Base-by-base conservation (phyloP, 2,113 vertebrate genomes). In the Ageneiosus marmoratus region DNA sequence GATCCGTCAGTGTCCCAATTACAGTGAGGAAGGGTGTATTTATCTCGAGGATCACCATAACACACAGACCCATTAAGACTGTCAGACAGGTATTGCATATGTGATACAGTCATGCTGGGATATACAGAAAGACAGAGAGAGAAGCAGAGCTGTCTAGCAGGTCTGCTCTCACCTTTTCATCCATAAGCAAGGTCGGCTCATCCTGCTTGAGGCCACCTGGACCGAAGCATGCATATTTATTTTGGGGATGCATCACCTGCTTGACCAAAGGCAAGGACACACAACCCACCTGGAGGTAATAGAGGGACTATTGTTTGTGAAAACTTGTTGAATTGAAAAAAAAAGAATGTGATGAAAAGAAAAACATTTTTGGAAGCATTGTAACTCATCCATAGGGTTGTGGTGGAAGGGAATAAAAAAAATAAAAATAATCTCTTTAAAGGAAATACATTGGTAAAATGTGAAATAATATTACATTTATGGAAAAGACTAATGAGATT, bases 111-210 rank as follows among this genome's bases (percentile, higher is more conserved):
- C 56, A n/a, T 70, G 69, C 65, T 46, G 84, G 48, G 62, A 56
- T 53, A 20, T 44, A 77, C 27, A 81, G 41, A 81, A 77, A 70
- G 46, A 53, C 79, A 60, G 46, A 13, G 34, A 77, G 22, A 80
- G 63, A 81, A 34, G 41, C 24, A 56, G 67, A 50, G 56, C 81
- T 76, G 70, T 76, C 58, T 50, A 53, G 46, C 58, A 37, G 70
- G 55, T 75, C 29, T 16, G 29, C 65, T 65, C 60, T 73, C 56
- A 67, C 58, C 34, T 78, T 76, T 58, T 81, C 63, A 69, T 77
- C 83, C 76, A 15, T 9, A 41, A 74, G 86, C 86, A 87, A 87
- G 86, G 86, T 79, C 81, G 55, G 67, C 67, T 78, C 24, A 55
- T 69, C 41, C 79, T 77, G 83, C 83, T 69, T 9, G 67, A 79